Percentiles rank a stretch among this genome's conserved stretches.
Conservation (phyloP, 1,140 invertebrate species). For the Venturia canescens region DNA sequence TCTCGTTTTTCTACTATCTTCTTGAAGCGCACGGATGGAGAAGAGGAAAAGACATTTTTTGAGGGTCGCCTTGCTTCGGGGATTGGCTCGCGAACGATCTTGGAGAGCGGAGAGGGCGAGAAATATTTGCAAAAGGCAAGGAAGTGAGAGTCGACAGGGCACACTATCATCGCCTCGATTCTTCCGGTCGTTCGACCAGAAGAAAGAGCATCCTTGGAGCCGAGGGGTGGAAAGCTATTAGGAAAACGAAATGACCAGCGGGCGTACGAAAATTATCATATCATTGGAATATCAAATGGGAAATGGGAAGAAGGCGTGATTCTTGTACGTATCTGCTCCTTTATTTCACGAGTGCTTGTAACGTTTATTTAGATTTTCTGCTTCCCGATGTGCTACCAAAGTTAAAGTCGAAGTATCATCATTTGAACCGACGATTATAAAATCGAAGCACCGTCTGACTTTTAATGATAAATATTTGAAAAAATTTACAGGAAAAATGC, state of each 20-base stretch:
- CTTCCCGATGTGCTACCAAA: no score
- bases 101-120: not conserved
- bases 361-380: not conserved
- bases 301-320: not conserved
- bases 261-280: slow-evolving; percentile 9
- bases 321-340: not conserved
- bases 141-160: slow-evolving; percentile 7
- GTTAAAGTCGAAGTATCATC: no score
- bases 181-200: slow-evolving; percentile 13
- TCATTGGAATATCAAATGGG: slow-evolving; percentile 13
- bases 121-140: slow-evolving; percentile 5
- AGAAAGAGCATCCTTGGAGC: not conserved
- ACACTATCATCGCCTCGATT: not conserved
- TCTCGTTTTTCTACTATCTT: no score
- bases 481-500: no score
- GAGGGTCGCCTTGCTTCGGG: not conserved
- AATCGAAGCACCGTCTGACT: no score
- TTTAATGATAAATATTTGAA: no score
- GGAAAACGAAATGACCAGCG: slow-evolving; percentile 15
- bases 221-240: slow-evolving; percentile 19
- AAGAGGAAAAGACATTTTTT: not conserved
- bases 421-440: no score
- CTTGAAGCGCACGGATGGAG: not conserved
- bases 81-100: not conserved
- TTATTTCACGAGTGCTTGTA: not conserved